Evolutionary conservation across 2,113 vertebrate genomes (phyloP).

Genomic region (Eclectus roratus): DNA sequence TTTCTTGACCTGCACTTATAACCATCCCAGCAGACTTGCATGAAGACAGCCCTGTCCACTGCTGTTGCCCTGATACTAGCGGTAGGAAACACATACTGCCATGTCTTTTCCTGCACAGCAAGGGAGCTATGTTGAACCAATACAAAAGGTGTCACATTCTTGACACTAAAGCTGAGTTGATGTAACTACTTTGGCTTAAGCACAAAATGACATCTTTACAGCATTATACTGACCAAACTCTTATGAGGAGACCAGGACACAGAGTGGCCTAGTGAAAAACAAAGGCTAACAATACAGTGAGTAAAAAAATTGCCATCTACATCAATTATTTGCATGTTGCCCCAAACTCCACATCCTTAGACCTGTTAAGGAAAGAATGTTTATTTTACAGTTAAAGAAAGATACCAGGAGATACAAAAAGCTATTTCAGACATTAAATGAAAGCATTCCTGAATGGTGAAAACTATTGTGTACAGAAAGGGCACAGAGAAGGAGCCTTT

Average conservation of each 20-base stretch:
- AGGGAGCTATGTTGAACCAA: background rate
- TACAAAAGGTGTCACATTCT: background rate
- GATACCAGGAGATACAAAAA: constrained; percentile 22
- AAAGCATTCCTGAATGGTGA: constrained; percentile 55
- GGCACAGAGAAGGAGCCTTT: constrained; percentile 39
- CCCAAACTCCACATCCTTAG: background rate
- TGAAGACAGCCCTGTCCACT: background rate
- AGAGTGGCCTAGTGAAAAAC: background rate
- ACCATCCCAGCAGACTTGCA: background rate
- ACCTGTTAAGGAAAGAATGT: background rate
- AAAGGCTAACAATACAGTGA: background rate
- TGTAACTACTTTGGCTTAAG: background rate
- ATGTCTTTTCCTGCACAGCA: background rate
- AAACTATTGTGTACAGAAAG: background rate
- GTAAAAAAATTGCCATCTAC: background rate
- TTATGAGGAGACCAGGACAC: background rate
- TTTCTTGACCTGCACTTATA: background rate
- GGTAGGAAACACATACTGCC: background rate
- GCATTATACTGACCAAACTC: background rate
- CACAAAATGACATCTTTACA: background rate
- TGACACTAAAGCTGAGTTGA: background rate
- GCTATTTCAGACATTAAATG: constrained; percentile 33
- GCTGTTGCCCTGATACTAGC: background rate
- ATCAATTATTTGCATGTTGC: background rate
- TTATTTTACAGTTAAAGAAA: constrained; percentile 19